Evolutionary conservation across 2,113 vertebrate species (phyloP).

Genomic region (Choloepus hoffmanni): DNA sequence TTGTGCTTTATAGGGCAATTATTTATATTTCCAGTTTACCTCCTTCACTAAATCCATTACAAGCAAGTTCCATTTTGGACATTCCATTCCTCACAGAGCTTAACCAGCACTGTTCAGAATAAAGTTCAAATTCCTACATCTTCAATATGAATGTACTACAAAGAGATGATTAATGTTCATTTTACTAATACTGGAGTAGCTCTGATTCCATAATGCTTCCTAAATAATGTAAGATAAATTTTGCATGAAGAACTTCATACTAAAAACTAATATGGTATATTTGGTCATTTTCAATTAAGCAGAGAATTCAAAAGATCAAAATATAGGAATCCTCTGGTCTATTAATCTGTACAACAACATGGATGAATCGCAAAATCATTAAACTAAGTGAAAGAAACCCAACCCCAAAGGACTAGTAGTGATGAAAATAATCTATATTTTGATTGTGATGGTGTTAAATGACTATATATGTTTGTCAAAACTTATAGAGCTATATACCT

Average conservation of each 20-base stretch:
- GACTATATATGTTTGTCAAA: background rate
- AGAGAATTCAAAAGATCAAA: background rate
- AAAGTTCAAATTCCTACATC: background rate
- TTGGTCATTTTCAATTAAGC: background rate
- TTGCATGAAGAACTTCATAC: background rate
- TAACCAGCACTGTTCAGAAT: background rate
- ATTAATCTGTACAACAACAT: too few species aligned
- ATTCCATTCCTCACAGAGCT: background rate
- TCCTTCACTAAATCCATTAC: background rate
- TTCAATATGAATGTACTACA: background rate
- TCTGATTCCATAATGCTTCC: background rate
- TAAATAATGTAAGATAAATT: background rate
- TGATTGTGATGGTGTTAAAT: background rate
- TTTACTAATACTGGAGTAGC: background rate
- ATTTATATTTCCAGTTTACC: constrained; percentile 39
- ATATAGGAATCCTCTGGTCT: background rate
- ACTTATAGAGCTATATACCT: background rate
- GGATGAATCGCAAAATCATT: too few species aligned
- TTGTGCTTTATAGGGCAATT: background rate
- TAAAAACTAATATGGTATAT: background rate
- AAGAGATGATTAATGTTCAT: background rate
- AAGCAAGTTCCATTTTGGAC: constrained; percentile 1
- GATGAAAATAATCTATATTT: background rate
- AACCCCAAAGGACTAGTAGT: too few species aligned
- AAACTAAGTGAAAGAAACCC: too few species aligned